These are phyloP conservation scores for Babylonia areolata DNA, from an alignment of 1,140 invertebrate species.

Conservation along the genomic window DNA sequence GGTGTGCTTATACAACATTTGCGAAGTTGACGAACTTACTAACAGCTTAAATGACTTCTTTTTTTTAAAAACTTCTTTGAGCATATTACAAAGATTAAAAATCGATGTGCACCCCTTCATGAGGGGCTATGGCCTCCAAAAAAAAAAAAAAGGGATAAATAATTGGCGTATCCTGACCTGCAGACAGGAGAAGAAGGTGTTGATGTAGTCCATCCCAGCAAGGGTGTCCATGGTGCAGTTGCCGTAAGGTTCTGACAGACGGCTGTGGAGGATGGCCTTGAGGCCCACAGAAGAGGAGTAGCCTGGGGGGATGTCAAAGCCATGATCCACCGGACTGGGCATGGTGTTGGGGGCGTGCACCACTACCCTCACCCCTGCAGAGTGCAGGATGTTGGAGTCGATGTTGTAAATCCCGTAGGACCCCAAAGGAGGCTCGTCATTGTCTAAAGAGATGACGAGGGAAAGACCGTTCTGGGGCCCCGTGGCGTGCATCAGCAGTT, in stretches of 20 bases:
- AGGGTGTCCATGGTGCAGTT: conserved; percentile 66
- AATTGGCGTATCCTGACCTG: conserved; percentile 65
- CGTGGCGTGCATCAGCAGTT: conserved; percentile 68
- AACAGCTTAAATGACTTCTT: too few relatives aligned
- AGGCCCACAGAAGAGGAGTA: conserved; percentile 70
- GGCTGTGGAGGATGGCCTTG: conserved; percentile 63
- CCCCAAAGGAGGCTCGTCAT: conserved; percentile 67
- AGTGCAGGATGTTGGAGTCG: conserved; percentile 67
- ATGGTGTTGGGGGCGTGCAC: conserved; percentile 74
- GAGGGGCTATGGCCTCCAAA: too few relatives aligned
- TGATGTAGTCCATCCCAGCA: conserved; percentile 54
- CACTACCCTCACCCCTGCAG: conserved; percentile 74
- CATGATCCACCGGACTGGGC: conserved; percentile 75
- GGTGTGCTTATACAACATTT: too few relatives aligned
- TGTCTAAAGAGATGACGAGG: conserved; percentile 69
- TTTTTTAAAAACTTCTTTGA: too few relatives aligned
- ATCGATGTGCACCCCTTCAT: too few relatives aligned
- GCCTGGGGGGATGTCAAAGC: conserved; percentile 71
- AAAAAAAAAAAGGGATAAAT: too few relatives aligned
- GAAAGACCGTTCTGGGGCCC: conserved; percentile 71
- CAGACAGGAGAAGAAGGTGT: conserved; percentile 69
- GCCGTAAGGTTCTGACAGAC: conserved; percentile 65
- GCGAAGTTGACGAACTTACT: too few relatives aligned
- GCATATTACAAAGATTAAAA: too few relatives aligned
- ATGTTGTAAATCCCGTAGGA: conserved; percentile 68